Base-by-base conservation (phyloP, 2,113 vertebrate species). In the Tursiops truncatus region DNA sequence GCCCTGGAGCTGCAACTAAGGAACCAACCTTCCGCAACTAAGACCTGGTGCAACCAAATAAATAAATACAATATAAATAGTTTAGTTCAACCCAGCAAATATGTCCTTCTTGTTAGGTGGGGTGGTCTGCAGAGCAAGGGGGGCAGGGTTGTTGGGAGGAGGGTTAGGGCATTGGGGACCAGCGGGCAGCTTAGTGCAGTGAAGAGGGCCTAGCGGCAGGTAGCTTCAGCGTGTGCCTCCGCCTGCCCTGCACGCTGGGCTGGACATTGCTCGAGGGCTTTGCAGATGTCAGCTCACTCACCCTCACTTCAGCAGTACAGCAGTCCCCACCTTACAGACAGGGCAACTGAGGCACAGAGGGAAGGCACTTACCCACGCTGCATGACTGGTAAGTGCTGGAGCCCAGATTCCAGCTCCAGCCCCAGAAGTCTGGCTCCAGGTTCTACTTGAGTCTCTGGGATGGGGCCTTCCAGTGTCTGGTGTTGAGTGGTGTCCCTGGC, bases 101-200 rank as follows among this genome's bases (percentile, higher is more conserved):
- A 23, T 3, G 10, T 14, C 0, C 47, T 2, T 15, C n/a, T 56
- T 28, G 79, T 44, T 15, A 50, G 60, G 12, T 33, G 68, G 17
- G 33, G 6, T 31, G 23, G 62, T 18, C 79, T 28, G 56, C 0
- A 15, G 56, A 60, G n/a, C 17, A 4, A 31, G 7, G 28, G n/a
- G 36, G 41, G 0, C 4, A 20, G 36, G 23, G 47, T 41, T 8
- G 13, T 2, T 13, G 74, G 68, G 83, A 5, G 56, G 74, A 81
- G 17, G 13, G 82, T 8, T 14, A 17, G 4, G 63, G 36, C 11
- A 7, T 0, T 21, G 67, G 58, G 38, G 31, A 15, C 68, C 44
- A 31, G 26, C 1, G 0, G 36, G 53, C 15, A 23, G 44, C 38
- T 21, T 15, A 70, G 68, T 0, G 0, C 58, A 15, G 67, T 1